These are phyloP conservation scores for Epistrophella euchroma DNA, from an alignment of 2,888 invertebrate genomes.

Conservation along the genomic window DNA sequence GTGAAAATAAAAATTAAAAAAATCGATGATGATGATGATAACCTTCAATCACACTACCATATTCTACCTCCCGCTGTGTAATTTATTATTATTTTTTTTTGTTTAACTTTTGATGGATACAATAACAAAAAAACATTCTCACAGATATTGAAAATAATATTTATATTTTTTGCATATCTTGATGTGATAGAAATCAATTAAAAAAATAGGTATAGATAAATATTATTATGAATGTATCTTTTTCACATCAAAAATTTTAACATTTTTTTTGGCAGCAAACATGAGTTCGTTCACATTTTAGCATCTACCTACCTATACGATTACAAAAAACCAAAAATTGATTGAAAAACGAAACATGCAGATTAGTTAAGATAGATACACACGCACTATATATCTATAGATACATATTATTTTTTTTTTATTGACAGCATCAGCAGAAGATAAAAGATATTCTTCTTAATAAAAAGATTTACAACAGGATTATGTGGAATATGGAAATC, in stretches of 20 bases:
- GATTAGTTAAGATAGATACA: conserved; percentile 43
- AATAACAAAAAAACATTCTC: not conserved
- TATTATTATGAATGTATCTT: conserved; percentile 16
- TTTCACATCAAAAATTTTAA: conserved; percentile 18
- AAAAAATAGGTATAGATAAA: conserved; percentile 32
- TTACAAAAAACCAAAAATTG: not conserved
- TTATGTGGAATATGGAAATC: conserved; percentile 45
- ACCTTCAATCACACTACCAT: conserved; percentile 42
- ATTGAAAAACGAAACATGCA: conserved; percentile 39
- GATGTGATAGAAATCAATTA: conserved; percentile 62
- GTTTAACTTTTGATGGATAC: conserved; percentile 33
- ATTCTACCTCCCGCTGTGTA: conserved; percentile 35
- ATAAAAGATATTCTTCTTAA: conserved; percentile 6
- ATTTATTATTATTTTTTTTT: conserved; percentile 29
- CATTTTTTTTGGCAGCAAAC: conserved; percentile 42
- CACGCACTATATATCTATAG: conserved; percentile 24
- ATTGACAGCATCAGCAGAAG: conserved; percentile 41
- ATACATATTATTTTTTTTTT: conserved; percentile 10
- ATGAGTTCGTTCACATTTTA: conserved; percentile 70
- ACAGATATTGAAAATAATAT: conserved; percentile 28
- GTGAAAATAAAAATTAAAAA: not conserved
- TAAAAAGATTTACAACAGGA: conserved; percentile 46
- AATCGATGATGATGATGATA: conserved; percentile 17
- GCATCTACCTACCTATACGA: not conserved
- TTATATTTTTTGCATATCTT: conserved; percentile 14